Evolutionary conservation across 2,113 vertebrate genomes (phyloP).

Genomic region (Asarcornis scutulata): DNA sequence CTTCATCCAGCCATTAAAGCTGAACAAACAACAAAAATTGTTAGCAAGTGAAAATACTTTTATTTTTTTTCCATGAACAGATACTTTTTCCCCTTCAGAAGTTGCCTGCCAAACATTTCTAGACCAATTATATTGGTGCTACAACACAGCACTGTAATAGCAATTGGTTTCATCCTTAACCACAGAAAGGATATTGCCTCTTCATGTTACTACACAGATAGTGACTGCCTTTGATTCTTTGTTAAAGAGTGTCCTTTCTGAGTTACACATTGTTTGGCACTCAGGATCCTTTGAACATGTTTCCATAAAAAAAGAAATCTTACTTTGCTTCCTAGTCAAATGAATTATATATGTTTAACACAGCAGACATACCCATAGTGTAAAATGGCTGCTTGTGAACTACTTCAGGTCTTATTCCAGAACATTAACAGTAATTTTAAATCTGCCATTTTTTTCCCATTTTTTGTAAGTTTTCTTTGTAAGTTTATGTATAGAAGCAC

Average conservation of each 20-base stretch:
- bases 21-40: background rate
- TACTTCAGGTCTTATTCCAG: background rate
- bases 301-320: background rate
- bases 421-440: background rate
- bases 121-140: background rate
- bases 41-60: background rate
- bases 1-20: background rate
- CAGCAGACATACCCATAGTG: background rate
- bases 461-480: background rate
- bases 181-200: conserved; percentile 23
- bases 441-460: background rate
- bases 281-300: conserved; percentile 18
- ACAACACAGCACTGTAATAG: background rate
- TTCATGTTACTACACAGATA: background rate
- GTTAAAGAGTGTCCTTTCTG: background rate
- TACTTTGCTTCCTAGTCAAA: conserved; percentile 11
- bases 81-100: background rate
- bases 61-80: background rate
- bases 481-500: background rate
- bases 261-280: conserved; percentile 11
- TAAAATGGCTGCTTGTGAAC: conserved; percentile 4
- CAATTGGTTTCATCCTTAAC: background rate
- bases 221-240: conserved; percentile 21
- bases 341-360: conserved; percentile 23
- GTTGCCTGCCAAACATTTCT: background rate